A percentile compares a stretch with the other conserved stretches of the same genome.
Conservation (phyloP, 2,113 vertebrate species). For the Corythoichthys haematopterus region DNA sequence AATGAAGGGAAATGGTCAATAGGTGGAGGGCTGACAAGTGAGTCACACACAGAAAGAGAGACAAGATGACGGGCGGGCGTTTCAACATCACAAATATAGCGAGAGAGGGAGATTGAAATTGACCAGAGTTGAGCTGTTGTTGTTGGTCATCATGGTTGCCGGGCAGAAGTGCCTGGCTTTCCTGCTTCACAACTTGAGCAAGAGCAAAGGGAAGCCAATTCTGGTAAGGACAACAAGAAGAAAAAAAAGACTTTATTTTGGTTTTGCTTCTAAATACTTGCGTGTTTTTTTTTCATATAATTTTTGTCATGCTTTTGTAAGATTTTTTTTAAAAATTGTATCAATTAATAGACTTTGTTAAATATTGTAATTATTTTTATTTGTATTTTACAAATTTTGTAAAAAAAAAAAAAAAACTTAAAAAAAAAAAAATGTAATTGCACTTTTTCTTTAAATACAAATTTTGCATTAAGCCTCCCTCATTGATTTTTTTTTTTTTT, state of each 20-base stretch:
- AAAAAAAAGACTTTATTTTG: not conserved
- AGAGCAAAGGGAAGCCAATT: constrained; percentile 33
- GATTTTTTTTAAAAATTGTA: no score
- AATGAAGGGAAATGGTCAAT: constrained; percentile 1
- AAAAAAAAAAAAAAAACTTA: no score
- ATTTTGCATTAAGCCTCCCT: no score
- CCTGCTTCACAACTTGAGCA: constrained; percentile 25
- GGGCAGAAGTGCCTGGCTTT: constrained; percentile 25
- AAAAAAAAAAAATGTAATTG: no score
- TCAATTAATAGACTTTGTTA: no score
- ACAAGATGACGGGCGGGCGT: not conserved
- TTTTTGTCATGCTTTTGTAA: not conserved
- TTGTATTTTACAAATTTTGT: no score
- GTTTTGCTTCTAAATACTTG: not conserved
- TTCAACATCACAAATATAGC: not conserved
- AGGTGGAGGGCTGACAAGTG: constrained; percentile 5
- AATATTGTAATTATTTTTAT: no score
- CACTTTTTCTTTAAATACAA: no score
- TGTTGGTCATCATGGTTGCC: constrained; percentile 41
- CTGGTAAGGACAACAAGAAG: constrained; percentile 35
- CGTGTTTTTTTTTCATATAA: not conserved
- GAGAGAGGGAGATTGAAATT: not conserved
- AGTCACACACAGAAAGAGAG: not conserved
- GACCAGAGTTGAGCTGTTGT: not conserved
- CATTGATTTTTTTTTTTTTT: no score